Percentiles rank a stretch among this genome's conserved stretches.
phyloP scores from a whole-genome alignment of 2,113 vertebrate genomes.

The Dipodomys spectabilis region DNA sequence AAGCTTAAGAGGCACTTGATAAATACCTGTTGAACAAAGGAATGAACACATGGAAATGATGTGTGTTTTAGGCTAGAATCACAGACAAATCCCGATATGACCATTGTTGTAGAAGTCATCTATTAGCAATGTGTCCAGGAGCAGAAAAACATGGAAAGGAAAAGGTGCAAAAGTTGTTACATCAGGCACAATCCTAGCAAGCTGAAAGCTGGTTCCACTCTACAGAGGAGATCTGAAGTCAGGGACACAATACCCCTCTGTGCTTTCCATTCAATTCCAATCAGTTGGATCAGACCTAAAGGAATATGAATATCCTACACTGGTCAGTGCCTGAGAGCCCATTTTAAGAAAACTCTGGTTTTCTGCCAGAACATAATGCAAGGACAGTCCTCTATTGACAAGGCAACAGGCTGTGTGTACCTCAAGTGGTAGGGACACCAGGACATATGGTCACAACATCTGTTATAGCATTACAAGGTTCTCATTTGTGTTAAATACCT shows the following conservation, averaged over 20 bases:
- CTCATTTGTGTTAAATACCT: background rate
- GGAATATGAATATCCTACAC: background rate
- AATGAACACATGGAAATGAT: background rate
- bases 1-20: background rate
- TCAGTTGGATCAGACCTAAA: background rate
- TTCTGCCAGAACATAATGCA: background rate
- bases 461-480: background rate
- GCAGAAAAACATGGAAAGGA: background rate
- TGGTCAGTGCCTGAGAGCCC: background rate
- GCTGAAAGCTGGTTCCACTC: background rate
- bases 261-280: background rate
- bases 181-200: background rate
- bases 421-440: background rate
- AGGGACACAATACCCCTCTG: background rate
- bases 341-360: background rate
- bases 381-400: background rate
- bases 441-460: background rate
- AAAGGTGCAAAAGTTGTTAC: background rate
- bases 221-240: background rate
- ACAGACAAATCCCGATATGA: background rate
- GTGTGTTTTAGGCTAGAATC: background rate
- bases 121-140: background rate
- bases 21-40: background rate
- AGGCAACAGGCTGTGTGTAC: background rate
- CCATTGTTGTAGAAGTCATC: background rate